Base-by-base conservation (phyloP, 2,113 vertebrate species). In the Probosciger aterrimus region DNA sequence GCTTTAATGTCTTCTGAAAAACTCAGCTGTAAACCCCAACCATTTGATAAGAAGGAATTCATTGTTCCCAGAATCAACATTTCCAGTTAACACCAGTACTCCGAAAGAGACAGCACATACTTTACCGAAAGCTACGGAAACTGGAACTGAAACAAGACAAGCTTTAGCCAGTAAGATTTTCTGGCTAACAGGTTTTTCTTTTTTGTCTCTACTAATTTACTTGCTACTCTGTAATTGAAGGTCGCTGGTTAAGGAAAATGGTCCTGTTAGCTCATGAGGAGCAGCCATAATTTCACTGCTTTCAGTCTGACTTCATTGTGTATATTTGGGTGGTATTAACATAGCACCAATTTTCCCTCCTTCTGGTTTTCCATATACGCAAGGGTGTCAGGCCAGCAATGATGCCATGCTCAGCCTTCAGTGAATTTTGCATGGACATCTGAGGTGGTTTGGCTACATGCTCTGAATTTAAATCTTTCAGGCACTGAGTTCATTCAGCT, bases 171-270 rank as follows among this genome's bases (percentile, higher is more conserved):
- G 70, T 70, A 90, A 64, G 63, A 88, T 82, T 97, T 96, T 95
- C 76, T 93, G 92, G 95, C 92, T 86, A 94, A 90, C 91, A 89
- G 93, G 85, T 95, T 94, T 92, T 94, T 88, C 74, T 94, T 94
- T 96, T 95, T 95, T 93, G 84, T 91, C 80, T 96, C 82, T 80
- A 83, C 92, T 95, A 91, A 96, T 96, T 96, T 97, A 92, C 89
- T 94, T 87, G 47, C 90, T 95, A 81, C 83, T 93, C 91, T 96
- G n/a, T 95, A 85, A 95, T 96, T 97, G 94, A 93, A 95, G 96
- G 94, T 95, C 93, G 90, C 93, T 67, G 91, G 83, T 94, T 92
- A 96, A 93, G 94, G 86, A 93, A 96, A 96, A 93, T 43, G 91
- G 91, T 91, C 71, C 79, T 25, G 50, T 96, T 96, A 92, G 81